Base-by-base conservation (phyloP, 2,113 vertebrate species). In the Charina bottae region DNA sequence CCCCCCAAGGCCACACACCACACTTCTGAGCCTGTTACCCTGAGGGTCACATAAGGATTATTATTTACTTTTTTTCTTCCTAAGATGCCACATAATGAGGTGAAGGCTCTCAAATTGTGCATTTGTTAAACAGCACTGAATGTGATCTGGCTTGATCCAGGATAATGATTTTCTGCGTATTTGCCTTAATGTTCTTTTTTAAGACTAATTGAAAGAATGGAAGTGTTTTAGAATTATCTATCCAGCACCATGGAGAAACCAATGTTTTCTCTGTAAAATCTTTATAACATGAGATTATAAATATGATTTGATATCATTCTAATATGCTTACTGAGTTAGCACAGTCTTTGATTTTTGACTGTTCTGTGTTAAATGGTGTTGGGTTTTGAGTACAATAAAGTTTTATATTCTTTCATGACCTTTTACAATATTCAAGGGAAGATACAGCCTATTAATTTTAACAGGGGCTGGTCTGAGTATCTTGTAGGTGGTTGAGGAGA, bases 361-460 rank as follows among this genome's bases (percentile, higher is more conserved):
- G n/a, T 37, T 72, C 68, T 37, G n/a, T 37, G 33, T 33, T 19
- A 55, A 37, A 72, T 0, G 6, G 68, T 37, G 68, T 17, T 78
- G 7, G 33, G 33, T 37, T 78, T 37, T 42, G 33, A 37, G 17
- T 2, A 6, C 6, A 21, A 42, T 21, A 78, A 78, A 78, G 9
- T 17, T 9, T 21, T 78, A n/a, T 78, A 78, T 37, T 78, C 72
- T 42, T 17, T 42, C 33, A 8, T 37, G 33, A 87, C 64, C 89
- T 93, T 93, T 78, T 88, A 55, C 42, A 83, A 60, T 8, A 90
- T 64, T 28, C 42, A 64, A 26, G 33, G 23, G 64, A 59, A 49
- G 24, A 83, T 93, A 55, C 64, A 60, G 37, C 6, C 62, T 58
- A 87, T 78, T 90, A 90, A 87, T 90, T 88, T 91, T 90, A 68